Evolutionary conservation across 2,888 invertebrate species (phyloP).

Genomic region (Tricholauxania praeusta): DNA sequence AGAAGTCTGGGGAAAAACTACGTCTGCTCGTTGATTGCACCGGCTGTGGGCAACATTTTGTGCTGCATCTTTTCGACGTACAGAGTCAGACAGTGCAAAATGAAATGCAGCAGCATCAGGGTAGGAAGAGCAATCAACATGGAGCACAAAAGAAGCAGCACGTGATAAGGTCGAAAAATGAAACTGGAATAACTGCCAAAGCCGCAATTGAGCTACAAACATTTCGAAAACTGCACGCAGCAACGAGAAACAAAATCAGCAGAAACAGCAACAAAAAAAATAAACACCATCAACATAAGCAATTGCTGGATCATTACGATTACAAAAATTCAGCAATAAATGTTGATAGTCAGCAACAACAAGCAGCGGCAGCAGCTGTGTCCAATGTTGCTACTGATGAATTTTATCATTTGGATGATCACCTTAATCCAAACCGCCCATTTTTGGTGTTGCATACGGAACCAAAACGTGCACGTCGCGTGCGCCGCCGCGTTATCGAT

Average conservation of each 20-base stretch:
- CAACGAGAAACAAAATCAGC: not conserved
- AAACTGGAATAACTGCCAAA: not conserved
- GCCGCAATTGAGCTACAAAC: not conserved
- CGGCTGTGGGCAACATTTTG: slow-evolving; percentile 81
- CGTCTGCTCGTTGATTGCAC: slow-evolving; percentile 87
- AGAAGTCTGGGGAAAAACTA: slow-evolving; percentile 71
- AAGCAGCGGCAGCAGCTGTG: slow-evolving; percentile 12
- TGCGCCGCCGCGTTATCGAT: slow-evolving; percentile 85
- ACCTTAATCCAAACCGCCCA: slow-evolving; percentile 78
- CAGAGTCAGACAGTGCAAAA: slow-evolving; percentile 6
- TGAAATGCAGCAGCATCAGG: not conserved
- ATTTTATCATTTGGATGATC: slow-evolving; percentile 14
- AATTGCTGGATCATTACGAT: slow-evolving; percentile 4
- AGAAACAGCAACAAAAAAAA: slow-evolving; percentile 28
- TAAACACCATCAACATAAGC: slow-evolving; percentile 5
- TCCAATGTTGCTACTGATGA: not conserved
- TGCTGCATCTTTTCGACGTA: slow-evolving; percentile 72
- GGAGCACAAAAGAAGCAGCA: slow-evolving; percentile 1
- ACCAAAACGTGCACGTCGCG: slow-evolving; percentile 75
- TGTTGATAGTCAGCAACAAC: not conserved
- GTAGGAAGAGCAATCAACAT: not conserved
- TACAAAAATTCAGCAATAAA: not conserved
- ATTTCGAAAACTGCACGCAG: not conserved
- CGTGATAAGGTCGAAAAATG: not conserved
- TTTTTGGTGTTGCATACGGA: slow-evolving; percentile 86